Conservation (phyloP, 2,797 vertebrate genomes). For the Aulostomus chinensis region DNA sequence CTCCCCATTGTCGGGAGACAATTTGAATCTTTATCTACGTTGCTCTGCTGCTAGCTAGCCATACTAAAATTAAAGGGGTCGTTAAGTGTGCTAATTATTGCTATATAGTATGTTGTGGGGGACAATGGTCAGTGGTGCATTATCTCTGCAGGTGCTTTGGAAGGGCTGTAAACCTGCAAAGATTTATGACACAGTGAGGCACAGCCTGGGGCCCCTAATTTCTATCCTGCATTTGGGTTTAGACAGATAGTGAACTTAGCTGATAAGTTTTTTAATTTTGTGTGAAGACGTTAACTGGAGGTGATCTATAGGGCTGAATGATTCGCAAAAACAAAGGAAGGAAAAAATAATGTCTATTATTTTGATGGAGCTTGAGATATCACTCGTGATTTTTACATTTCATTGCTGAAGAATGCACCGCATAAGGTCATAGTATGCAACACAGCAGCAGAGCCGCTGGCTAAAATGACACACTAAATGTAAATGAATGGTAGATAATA, state of each 20-base stretch:
- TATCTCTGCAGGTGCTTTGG: too few species aligned
- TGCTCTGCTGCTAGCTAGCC: constrained; percentile 75
- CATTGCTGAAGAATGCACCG: too few species aligned
- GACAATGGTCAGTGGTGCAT: too few species aligned
- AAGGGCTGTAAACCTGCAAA: constrained; percentile 69
- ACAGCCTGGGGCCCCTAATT: constrained; percentile 57
- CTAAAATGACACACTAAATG: constrained; percentile 64
- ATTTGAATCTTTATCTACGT: constrained; percentile 81
- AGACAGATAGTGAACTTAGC: constrained; percentile 35
- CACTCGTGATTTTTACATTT: too few species aligned
- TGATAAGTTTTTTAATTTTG: too few species aligned
- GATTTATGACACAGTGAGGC: constrained; percentile 55
- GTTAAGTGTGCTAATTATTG: constrained; percentile 80
- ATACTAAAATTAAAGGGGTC: constrained; percentile 77
- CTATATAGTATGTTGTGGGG: constrained; percentile 59
- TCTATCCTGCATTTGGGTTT: constrained; percentile 49
- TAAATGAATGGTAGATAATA: constrained; percentile 64
- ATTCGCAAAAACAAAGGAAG: too few species aligned
- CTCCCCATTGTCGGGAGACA: constrained; percentile 77
- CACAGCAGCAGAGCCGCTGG: constrained; percentile 46
- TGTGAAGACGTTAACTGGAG: too few species aligned
- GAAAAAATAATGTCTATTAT: too few species aligned
- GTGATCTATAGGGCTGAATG: too few species aligned
- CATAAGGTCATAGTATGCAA: too few species aligned
- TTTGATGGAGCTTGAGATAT: too few species aligned